Evolutionary conservation across 1,140 invertebrate species (phyloP), one percentile per base, ranked within the genome.

Genomic region (Eupristina koningsbergeri): DNA sequence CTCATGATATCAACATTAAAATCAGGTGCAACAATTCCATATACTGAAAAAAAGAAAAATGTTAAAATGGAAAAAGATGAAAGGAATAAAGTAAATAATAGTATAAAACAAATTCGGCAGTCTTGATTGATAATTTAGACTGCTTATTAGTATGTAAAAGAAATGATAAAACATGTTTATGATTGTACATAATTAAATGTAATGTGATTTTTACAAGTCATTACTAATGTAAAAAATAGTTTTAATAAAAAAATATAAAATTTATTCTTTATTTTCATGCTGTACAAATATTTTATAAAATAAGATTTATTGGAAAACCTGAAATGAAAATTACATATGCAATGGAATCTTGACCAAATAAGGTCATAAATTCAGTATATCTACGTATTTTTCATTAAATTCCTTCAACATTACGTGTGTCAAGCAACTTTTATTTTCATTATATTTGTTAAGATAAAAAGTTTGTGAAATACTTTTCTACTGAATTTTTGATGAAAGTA

Each of bases 331-430:
- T n/a, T 7, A n/a, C 11, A 73, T 78, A 63, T 41, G 64, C 78
- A 8, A 29, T 50, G 8, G 19, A 79, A 74, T 26, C 79, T 82
- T 85, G 69, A 83, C 84, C 80, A 85, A 69, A 85, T 85, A 85
- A 82, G 84, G 84, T 80, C 67, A 83, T 8, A 75, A 81, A 81
- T 69, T 71, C 80, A 39, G 71, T 19, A 15, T 69, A 34, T 8
- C 13, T 13, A 2, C 15, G 41, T 34, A 31, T 36, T 50, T 45
- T 36, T 13, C 9, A 58, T 58, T 58, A 5, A 26, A 58, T 26
- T 58, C 26, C 26, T 26, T 26, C 3, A 58, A 58, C 17, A 50
- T 15, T 15, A 50, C 6, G 8, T 15, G 13, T 50, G 13, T 7
- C 13, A 45, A 50, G 17, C 2, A 7, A 50, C 8, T 9, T 50